Evolutionary conservation across 2,113 vertebrate genomes (phyloP).

Genomic region (Laterallus jamaicensis): DNA sequence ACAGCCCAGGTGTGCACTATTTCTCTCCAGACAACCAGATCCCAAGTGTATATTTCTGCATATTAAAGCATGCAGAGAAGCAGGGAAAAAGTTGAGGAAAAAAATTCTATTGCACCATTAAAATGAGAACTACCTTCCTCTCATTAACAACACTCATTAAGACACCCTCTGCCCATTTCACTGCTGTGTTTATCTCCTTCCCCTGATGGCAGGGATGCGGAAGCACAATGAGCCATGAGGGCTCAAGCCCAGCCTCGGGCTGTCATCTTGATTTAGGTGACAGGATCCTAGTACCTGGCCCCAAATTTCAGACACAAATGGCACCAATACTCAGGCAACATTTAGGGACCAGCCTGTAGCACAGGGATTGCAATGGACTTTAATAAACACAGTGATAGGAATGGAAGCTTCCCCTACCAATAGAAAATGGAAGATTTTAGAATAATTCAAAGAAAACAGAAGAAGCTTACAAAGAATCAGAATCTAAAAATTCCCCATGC

Average conservation of each 20-base stretch:
- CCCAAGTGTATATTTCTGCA: background rate
- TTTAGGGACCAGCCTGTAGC: background rate
- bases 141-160: background rate
- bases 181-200: background rate
- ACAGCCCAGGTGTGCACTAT: background rate
- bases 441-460: background rate
- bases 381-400: background rate
- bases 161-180: background rate
- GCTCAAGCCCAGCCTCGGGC: background rate
- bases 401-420: background rate
- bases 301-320: slow-evolving; percentile 48
- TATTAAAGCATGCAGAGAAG: background rate
- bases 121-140: background rate
- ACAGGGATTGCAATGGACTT: background rate
- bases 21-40: background rate
- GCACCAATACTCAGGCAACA: background rate
- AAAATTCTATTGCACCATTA: background rate
- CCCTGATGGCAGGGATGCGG: background rate
- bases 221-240: background rate
- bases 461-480: background rate
- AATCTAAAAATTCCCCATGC: background rate
- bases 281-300: background rate
- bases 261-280: slow-evolving; percentile 7
- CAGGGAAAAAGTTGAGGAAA: background rate
- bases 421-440: background rate